A percentile compares a stretch with the other conserved stretches of the same genome.
Evolutionary conservation across 2,113 vertebrate genomes (phyloP).

Genomic region (Pachycephala philippinensis): DNA sequence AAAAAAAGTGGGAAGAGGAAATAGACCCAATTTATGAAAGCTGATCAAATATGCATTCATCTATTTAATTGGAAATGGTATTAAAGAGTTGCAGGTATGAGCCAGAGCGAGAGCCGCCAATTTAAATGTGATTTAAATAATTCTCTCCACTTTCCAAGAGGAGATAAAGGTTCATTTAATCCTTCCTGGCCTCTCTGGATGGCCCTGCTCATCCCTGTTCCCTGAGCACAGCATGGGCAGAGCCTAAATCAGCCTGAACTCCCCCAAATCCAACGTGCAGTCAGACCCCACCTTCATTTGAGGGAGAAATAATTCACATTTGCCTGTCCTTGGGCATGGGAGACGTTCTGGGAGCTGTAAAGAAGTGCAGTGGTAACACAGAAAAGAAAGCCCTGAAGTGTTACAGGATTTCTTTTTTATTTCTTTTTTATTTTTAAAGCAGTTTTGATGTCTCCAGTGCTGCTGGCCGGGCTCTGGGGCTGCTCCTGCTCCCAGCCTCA

Average conservation of each 20-base stretch:
- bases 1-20: background rate
- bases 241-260: background rate
- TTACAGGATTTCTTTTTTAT: background rate
- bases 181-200: background rate
- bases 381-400: background rate
- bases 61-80: background rate
- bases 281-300: background rate
- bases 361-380: background rate
- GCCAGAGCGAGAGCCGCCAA: background rate
- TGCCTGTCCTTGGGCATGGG: background rate
- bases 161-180: background rate
- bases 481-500: background rate
- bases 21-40: background rate
- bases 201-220: background rate
- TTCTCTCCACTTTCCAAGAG: background rate
- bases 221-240: background rate
- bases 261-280: background rate
- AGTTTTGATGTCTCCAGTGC: background rate
- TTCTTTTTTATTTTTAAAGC: background rate
- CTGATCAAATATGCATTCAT: background rate
- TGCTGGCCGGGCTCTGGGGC: background rate
- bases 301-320: background rate
- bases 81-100: background rate
- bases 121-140: background rate
- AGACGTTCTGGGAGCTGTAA: background rate